Evolutionary conservation across 1,140 invertebrate species (phyloP), one percentile per base, ranked within the genome.

Genomic region (Bemisia tabaci): DNA sequence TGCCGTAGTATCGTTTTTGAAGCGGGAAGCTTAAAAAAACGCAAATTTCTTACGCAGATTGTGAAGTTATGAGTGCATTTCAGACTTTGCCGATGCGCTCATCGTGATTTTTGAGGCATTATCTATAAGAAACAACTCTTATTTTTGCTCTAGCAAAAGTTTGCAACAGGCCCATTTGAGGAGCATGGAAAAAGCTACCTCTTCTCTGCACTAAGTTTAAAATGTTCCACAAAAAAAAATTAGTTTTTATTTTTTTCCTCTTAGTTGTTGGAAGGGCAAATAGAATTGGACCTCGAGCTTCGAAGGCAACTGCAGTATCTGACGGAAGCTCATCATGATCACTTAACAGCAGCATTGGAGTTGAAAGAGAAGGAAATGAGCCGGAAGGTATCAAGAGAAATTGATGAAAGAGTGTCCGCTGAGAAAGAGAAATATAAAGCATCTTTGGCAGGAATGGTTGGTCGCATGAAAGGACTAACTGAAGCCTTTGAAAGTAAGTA

Each of bases 381-480:
- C 65, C 80, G 84, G 60, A 77, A 80, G 33, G 81, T 87, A 68
- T 81, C 84, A 25, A 80, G 84, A 9, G 78, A 84, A 66, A 73
- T 89, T 24, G 87, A 88, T 27, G 90, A 94, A 68, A 81, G 86
- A 75, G 70, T 89, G 2, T 83, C 87, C 63, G 75, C 79, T 63
- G 92, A 87, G 72, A 84, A 83, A 65, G 84, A 81, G 33, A 81
- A 79, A 75, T 90, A 87, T 77, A 89, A 92, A 75, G 79, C 83
- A 60, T 87, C 95, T 74, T 77, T 97, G 17, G 89, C 89, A 1
- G 83, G 82, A 0, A 87, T 93, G 77, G 82, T 94, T 26, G 90
- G 89, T 22, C 86, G 91, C 73, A 78, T 96, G 63, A 84, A 85
- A 68, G 94, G 92, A n/a, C 87, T 97, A 68, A 91, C 96, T 77